These are phyloP conservation scores for Prunella himalayana DNA, from an alignment of 2,113 vertebrate species.

Conservation along the genomic window DNA sequence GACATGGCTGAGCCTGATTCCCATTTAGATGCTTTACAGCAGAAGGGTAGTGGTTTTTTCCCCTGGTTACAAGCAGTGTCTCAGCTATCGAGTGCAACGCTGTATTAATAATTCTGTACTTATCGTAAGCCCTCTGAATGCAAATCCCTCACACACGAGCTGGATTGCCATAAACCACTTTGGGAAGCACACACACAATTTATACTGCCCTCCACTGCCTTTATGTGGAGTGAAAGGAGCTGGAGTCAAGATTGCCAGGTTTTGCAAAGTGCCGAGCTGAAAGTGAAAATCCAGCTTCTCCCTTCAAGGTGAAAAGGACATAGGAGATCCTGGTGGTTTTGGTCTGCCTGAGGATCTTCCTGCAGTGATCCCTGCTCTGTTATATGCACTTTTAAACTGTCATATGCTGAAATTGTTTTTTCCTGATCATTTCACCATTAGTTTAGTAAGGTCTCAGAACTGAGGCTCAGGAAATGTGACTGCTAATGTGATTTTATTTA, in stretches of 20 bases:
- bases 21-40: constrained; percentile 25
- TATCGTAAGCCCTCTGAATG: constrained; percentile 11
- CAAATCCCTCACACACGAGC: background rate
- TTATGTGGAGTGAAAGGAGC: background rate
- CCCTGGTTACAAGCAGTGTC: constrained; percentile 1
- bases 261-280: background rate
- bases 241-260: constrained; percentile 6
- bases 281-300: constrained; percentile 20
- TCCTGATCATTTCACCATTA: background rate
- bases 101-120: constrained; percentile 48
- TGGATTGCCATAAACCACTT: background rate
- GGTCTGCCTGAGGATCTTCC: background rate
- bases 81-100: background rate
- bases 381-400: background rate
- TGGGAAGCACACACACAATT: background rate
- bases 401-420: background rate
- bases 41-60: constrained; percentile 2
- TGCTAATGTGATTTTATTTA: background rate
- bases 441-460: background rate
- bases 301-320: constrained; percentile 51
- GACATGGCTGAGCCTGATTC: constrained; percentile 9
- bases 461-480: background rate
- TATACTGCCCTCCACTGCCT: constrained; percentile 15
- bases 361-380: background rate
- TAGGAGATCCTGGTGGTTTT: background rate